Evolutionary conservation across 2,888 invertebrate genomes (phyloP).

Genomic region (Meghimatium bilineatum): DNA sequence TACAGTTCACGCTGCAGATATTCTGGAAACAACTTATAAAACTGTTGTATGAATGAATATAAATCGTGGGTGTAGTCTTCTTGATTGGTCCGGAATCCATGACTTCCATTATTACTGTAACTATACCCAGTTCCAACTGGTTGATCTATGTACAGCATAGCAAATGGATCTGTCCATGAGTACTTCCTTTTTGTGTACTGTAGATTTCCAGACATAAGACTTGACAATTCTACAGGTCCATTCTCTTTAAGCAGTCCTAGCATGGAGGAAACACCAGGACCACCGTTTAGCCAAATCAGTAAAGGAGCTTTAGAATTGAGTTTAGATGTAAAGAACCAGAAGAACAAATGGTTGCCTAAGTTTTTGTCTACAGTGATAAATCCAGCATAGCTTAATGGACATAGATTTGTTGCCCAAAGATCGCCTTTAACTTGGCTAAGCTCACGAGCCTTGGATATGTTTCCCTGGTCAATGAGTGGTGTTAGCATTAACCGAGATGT

Average conservation of each 20-base stretch:
- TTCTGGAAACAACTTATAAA: constrained; percentile 89
- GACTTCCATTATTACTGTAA: constrained; percentile 83
- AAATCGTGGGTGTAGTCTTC: constrained; percentile 28
- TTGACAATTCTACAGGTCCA: constrained; percentile 1
- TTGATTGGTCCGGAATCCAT: background rate
- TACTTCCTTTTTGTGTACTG: background rate
- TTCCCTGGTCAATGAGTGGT: constrained; percentile 8
- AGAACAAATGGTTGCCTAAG: constrained; percentile 89
- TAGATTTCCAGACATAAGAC: background rate
- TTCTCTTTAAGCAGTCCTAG: constrained; percentile 62
- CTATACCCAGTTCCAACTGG: constrained; percentile 90
- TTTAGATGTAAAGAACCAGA: constrained; percentile 92
- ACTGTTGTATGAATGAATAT: constrained; percentile 80
- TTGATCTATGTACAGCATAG: constrained; percentile 80
- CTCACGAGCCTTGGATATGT: background rate
- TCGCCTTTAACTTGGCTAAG: background rate
- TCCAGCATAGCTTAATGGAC: constrained; percentile 82
- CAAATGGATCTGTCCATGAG: constrained; percentile 22
- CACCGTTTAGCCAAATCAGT: constrained; percentile 77
- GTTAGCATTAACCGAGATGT: background rate
- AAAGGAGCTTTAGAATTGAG: constrained; percentile 70
- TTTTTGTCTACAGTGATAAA: constrained; percentile 89
- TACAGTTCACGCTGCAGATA: constrained; percentile 86
- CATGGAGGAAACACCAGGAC: constrained; percentile 76
- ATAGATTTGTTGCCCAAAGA: background rate